Percentiles rank a stretch among this genome's conserved stretches.
Conservation (phyloP, 1,140 invertebrate genomes). For the Dendroctonus ponderosae region DNA sequence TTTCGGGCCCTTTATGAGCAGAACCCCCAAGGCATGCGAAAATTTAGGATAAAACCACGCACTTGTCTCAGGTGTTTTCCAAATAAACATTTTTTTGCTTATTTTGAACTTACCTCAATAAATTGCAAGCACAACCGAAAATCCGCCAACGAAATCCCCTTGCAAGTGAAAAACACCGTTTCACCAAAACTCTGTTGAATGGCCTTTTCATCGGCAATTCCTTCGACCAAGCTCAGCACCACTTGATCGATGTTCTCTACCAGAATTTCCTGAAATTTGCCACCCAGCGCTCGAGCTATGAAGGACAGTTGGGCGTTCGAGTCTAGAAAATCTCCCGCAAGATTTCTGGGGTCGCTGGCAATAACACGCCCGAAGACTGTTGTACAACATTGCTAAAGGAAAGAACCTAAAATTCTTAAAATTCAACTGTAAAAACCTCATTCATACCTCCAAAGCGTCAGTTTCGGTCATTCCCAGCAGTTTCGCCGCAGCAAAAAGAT, state of each 20-base stretch:
- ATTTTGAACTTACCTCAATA: conserved; percentile 35
- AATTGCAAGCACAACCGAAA: conserved; percentile 32
- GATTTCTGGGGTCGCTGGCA: conserved; percentile 36
- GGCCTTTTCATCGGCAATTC: conserved; percentile 34
- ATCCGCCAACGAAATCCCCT: conserved; percentile 25
- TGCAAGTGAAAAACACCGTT: conserved; percentile 29
- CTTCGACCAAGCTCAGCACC: conserved; percentile 28
- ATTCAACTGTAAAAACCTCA: conserved; percentile 1
- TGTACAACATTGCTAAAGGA: conserved; percentile 33
- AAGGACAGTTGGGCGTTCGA: conserved; percentile 24
- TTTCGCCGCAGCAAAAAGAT: conserved; percentile 35
- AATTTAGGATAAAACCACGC: too few relatives aligned
- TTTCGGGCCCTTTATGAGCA: too few relatives aligned
- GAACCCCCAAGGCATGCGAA: too few relatives aligned
- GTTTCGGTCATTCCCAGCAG: conserved; percentile 42
- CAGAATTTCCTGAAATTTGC: conserved; percentile 38
- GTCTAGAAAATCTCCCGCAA: conserved; percentile 18
- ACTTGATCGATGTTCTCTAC: conserved; percentile 40
- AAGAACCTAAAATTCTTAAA: conserved; percentile 4
- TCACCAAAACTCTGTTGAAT: conserved; percentile 34
- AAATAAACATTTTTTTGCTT: neutral
- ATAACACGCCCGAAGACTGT: conserved; percentile 36
- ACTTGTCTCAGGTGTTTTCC: too few relatives aligned
- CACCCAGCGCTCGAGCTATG: conserved; percentile 24
- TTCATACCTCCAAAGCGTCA: conserved; percentile 45